A percentile compares a stretch with the other conserved stretches of the same genome.
Conservation (phyloP, 2,113 vertebrate species). For the Junco hyemalis region DNA sequence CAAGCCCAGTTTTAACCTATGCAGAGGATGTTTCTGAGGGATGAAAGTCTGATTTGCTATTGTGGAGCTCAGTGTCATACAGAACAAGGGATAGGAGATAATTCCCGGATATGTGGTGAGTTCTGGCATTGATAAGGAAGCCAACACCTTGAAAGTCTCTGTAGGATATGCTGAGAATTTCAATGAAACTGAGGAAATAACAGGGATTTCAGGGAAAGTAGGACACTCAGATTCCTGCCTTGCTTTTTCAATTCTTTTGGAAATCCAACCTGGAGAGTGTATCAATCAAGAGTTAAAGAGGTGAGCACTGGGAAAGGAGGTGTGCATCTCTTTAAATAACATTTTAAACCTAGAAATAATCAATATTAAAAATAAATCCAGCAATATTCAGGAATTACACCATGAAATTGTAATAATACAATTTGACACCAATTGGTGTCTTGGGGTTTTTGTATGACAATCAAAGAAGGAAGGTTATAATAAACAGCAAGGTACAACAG, state of each 20-base stretch:
- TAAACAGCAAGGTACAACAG: not conserved
- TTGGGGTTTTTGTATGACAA: not conserved
- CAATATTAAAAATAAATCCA: not conserved
- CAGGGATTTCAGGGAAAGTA: not conserved
- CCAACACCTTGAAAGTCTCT: not conserved
- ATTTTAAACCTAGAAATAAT: not conserved
- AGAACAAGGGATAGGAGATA: not conserved
- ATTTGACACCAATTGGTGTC: not conserved
- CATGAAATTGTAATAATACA: not conserved
- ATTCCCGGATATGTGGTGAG: not conserved
- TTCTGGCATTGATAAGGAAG: not conserved
- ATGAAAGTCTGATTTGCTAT: not conserved
- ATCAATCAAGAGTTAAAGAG: not conserved
- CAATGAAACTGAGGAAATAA: not conserved
- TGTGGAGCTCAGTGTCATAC: rapidly evolving
- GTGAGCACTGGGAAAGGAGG: not conserved
- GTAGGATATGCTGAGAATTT: not conserved
- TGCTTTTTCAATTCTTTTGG: not conserved
- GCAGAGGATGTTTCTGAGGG: not conserved
- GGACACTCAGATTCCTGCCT: not conserved
- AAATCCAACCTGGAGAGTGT: not conserved
- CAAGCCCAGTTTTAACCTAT: not conserved
- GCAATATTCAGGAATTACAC: not conserved
- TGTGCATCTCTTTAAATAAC: not conserved
- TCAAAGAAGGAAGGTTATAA: not conserved